phyloP scores from a whole-genome alignment of 2,113 vertebrate species.

The Eulemur rufifrons region DNA sequence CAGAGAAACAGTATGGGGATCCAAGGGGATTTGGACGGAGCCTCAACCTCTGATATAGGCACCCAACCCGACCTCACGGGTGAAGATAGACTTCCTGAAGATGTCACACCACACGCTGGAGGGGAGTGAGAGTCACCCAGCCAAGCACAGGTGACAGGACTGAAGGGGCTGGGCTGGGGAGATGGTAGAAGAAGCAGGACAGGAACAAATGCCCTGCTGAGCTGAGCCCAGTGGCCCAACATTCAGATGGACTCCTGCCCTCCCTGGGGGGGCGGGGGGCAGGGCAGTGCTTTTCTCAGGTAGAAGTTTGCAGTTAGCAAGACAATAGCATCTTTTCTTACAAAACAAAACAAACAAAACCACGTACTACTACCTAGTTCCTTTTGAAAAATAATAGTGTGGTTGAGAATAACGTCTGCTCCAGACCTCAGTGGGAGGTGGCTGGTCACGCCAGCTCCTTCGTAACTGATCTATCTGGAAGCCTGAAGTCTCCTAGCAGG shows the following conservation, averaged over 20 bases:
- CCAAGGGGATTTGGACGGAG: background rate
- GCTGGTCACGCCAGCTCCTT: background rate
- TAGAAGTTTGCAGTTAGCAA: background rate
- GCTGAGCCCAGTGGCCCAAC: background rate
- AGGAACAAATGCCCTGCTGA: background rate
- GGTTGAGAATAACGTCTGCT: background rate
- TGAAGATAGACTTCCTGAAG: background rate
- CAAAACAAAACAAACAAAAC: background rate
- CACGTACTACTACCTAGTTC: background rate
- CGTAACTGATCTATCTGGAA: too few relatives aligned
- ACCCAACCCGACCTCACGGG: background rate
- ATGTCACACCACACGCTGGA: background rate
- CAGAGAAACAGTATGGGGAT: background rate
- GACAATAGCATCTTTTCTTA: background rate
- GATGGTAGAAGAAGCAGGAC: background rate
- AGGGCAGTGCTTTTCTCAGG: background rate
- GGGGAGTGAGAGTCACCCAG: background rate
- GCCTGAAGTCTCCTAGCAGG: accelerated
- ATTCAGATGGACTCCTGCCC: background rate
- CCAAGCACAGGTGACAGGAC: background rate
- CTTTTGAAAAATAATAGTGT: background rate
- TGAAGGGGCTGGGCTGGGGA: background rate
- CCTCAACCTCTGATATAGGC: background rate
- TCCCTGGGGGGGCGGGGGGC: background rate
- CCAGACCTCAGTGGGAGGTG: background rate